Evolutionary conservation across 1,140 invertebrate genomes (phyloP).

Genomic region (Hylyphantes graminicola): DNA sequence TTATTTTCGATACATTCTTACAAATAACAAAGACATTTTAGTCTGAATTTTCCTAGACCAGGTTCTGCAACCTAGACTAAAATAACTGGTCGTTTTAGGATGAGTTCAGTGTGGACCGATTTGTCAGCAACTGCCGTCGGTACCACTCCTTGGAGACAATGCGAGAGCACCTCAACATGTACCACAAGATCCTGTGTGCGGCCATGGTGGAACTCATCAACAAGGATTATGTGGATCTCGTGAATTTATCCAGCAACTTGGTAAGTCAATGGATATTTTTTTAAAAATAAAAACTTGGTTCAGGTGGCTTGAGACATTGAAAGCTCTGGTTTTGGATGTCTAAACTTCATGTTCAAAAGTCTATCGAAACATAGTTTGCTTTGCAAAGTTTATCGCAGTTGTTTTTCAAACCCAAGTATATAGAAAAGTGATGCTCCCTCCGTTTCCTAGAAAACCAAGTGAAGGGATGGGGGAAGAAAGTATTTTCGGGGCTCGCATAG

Average conservation of each 20-base stretch:
- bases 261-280: slow-evolving; percentile 67
- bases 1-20: too few relatives aligned
- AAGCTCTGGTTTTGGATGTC: not conserved
- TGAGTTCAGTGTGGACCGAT: slow-evolving; percentile 89
- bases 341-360: not conserved
- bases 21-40: too few relatives aligned
- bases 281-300: not conserved
- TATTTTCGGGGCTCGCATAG: too few relatives aligned
- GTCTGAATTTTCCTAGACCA: too few relatives aligned
- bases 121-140: slow-evolving; percentile 86
- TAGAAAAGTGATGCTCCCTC: too few relatives aligned
- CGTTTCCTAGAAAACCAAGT: too few relatives aligned
- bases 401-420: too few relatives aligned
- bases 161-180: slow-evolving; percentile 88
- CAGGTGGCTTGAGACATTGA: not conserved
- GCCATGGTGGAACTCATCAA: slow-evolving; percentile 97
- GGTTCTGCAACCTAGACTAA: not conserved
- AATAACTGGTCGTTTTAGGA: slow-evolving; percentile 64
- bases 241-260: slow-evolving; percentile 93
- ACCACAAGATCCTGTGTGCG: slow-evolving; percentile 87
- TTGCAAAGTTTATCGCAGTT: too few relatives aligned
- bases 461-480: too few relatives aligned
- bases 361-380: not conserved
- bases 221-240: slow-evolving; percentile 96
- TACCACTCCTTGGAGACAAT: slow-evolving; percentile 84